Conservation (phyloP, 2,113 vertebrate species). For the Amblyornis subalaris region DNA sequence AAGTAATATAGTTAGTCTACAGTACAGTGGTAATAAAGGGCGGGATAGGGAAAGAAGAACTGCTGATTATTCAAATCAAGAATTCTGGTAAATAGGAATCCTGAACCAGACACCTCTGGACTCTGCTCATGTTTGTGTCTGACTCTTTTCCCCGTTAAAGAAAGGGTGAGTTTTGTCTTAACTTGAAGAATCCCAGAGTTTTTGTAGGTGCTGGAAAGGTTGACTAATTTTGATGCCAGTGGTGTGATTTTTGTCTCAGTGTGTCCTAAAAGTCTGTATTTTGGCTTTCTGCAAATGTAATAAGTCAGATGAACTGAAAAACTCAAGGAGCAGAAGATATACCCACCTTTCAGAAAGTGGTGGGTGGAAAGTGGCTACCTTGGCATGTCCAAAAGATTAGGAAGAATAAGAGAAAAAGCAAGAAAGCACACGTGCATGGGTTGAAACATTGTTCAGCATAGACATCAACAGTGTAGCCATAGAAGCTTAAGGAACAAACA, state of each 20-base stretch:
- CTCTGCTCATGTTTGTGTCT: not conserved
- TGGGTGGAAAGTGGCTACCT: not conserved
- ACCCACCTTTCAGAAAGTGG: not conserved
- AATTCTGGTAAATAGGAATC: not conserved
- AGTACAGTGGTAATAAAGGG: not conserved
- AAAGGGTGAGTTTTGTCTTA: not conserved
- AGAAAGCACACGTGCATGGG: accelerated
- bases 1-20: not conserved
- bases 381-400: not conserved
- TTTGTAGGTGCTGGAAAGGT: not conserved
- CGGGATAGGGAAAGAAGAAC: not conserved
- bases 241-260: not conserved
- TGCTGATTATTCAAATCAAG: not conserved
- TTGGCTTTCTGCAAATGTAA: not conserved
- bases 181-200: not conserved
- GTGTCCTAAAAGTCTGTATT: not conserved
- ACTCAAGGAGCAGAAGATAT: not conserved
- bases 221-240: not conserved
- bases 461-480: not conserved
- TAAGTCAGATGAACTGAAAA: not conserved
- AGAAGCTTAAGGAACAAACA: not conserved
- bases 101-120: not conserved
- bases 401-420: not conserved
- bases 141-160: not conserved
- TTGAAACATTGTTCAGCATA: not conserved